Base-by-base conservation (phyloP, 2,797 vertebrate genomes). In the Gymnopithys bicolor region DNA sequence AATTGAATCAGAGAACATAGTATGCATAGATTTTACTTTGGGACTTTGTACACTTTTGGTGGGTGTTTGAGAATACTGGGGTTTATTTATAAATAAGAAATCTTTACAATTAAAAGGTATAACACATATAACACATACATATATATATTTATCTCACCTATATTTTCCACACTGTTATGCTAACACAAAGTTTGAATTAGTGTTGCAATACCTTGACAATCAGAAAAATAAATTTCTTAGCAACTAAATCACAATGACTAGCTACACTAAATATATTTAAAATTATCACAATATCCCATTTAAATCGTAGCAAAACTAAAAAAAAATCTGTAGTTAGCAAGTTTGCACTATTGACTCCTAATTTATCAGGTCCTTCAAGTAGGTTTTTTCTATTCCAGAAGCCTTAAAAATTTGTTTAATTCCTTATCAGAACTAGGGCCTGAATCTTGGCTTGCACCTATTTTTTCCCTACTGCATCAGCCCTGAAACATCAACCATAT, bases 41-140 rank as follows among this genome's bases (percentile, higher is more conserved):
- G 1, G 6, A 25, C 11, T 76, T 60, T 8, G 60, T 58, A 24
- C 0, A 4, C 5, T 21, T 71, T 52, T 39, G 24, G 1, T 21
- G 3, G n/a, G 7, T 13, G 30, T 32, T 56, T 45, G 4, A 82
- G 4, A 56, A 27, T 3, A 39, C 41, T 41, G 41, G 41, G 39
- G 27, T 45, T 56, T 33, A 30, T 25, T 13, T 59, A 19, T 5
- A 33, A 41, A 33, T 32, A 46, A 24, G 76, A 76, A 69, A 9
- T 1, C 1, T 62, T 80, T 70, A 17, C 30, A 74, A 41, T 25
- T 41, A n/a, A 41, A 70, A 70, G 22, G 27, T 11, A 33, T 33
- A 15, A 39, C 39, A 39, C 39, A 39, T 39, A 13, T 11, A 24
- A 25, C 5, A 35, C 41, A 41, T 41, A 41, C 41, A 41, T 22